A percentile compares a stretch with the other conserved stretches of the same genome.
Evolutionary conservation across 2,797 vertebrate species (phyloP).

Genomic region (Saxicola maurus): DNA sequence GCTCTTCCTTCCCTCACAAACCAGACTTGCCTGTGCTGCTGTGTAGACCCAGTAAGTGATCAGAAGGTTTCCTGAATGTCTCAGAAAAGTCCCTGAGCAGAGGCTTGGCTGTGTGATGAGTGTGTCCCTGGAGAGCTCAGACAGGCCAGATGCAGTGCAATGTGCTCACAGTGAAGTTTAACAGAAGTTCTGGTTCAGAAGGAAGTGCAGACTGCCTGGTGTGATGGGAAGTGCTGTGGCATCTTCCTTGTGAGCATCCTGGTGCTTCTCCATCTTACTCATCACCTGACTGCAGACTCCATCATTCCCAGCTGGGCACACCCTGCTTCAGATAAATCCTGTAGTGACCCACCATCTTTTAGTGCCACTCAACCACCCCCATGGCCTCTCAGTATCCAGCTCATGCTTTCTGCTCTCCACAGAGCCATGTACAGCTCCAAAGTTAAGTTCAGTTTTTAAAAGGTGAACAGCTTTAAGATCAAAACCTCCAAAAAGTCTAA

Average conservation of each 20-base stretch:
- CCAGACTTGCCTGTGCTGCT: neutral
- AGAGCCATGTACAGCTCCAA: neutral
- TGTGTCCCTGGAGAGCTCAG: neutral
- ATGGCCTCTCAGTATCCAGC: neutral
- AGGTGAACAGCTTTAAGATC: slow-evolving; percentile 51
- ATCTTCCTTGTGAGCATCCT: neutral
- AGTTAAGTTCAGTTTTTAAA: neutral
- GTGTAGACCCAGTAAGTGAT: neutral
- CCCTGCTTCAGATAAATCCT: neutral
- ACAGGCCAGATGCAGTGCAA: rapidly evolving
- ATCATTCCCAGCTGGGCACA: neutral
- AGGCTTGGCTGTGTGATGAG: neutral
- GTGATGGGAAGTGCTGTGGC: neutral
- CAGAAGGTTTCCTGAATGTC: neutral
- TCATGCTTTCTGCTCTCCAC: neutral
- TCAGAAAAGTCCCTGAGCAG: neutral
- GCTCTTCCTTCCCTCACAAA: neutral
- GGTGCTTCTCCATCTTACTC: neutral
- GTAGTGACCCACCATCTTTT: neutral
- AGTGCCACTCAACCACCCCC: neutral
- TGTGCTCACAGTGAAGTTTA: neutral
- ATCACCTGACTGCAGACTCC: neutral
- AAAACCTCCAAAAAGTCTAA: neutral
- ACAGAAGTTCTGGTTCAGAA: neutral
- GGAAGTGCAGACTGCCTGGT: neutral